These are phyloP conservation scores for Delichon dasypus DNA, from an alignment of 2,797 vertebrate species.

Conservation along the genomic window DNA sequence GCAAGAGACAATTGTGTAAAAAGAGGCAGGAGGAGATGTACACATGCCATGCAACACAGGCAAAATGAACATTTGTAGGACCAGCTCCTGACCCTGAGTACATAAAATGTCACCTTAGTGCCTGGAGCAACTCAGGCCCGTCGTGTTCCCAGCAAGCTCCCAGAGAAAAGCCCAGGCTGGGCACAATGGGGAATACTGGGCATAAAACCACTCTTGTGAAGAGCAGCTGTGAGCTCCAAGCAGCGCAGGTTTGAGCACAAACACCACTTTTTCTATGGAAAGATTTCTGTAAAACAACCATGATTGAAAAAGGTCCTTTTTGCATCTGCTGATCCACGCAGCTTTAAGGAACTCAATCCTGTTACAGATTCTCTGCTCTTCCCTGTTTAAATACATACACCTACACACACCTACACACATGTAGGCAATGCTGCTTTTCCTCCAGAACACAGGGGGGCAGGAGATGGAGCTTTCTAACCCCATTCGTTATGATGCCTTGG, in stretches of 20 bases:
- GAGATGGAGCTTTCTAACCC: background rate
- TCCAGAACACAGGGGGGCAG: background rate
- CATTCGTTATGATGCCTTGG: background rate
- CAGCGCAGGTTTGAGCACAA: background rate
- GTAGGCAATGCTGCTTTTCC: background rate
- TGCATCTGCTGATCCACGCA: rapidly evolving
- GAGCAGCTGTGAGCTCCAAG: background rate
- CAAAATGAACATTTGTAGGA: rapidly evolving
- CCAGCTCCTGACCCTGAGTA: background rate
- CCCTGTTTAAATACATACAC: background rate
- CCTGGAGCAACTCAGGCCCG: background rate
- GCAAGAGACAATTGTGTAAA: background rate
- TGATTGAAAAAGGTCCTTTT: background rate
- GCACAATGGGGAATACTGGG: background rate
- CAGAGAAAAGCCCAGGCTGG: background rate
- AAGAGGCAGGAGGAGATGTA: background rate
- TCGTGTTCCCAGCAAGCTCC: rapidly evolving
- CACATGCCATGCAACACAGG: rapidly evolving
- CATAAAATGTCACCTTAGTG: rapidly evolving
- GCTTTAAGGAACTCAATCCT: background rate
- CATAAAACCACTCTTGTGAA: rapidly evolving
- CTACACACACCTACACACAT: rapidly evolving
- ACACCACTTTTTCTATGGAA: rapidly evolving
- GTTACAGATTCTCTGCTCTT: background rate
- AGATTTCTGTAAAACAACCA: background rate